These are phyloP conservation scores for Nephrotoma flavescens DNA, from an alignment of 2,888 invertebrate species.

Conservation along the genomic window DNA sequence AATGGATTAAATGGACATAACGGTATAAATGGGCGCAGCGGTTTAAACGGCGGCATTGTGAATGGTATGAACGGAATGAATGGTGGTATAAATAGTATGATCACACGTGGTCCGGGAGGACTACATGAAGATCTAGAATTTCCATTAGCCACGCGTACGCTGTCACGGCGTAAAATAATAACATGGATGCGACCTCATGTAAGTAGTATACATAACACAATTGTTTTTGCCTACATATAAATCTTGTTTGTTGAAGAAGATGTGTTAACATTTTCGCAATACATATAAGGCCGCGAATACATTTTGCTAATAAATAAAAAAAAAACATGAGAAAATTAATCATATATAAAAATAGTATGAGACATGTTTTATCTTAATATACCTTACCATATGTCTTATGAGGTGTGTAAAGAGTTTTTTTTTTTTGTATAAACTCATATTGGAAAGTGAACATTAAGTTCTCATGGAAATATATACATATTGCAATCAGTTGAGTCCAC, in stretches of 20 bases:
- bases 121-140: constrained; percentile 17
- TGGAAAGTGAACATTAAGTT: background rate
- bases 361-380: background rate
- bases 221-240: background rate
- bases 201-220: constrained; percentile 7
- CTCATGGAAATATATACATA: background rate
- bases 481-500: background rate
- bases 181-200: constrained; percentile 17
- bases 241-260: background rate
- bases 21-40: background rate
- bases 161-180: constrained; percentile 14
- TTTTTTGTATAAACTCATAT: background rate
- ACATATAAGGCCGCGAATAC: background rate
- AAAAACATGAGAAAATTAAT: background rate
- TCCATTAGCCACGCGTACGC: constrained; percentile 13
- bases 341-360: background rate
- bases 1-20: background rate
- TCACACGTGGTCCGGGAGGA: constrained; percentile 14
- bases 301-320: background rate
- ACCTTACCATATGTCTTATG: background rate
- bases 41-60: background rate
- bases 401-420: background rate
- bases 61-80: background rate
- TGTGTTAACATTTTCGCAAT: background rate
- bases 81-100: constrained; percentile 10